A percentile compares a stretch with the other conserved stretches of the same genome.
Conservation (phyloP, 2,888 invertebrate genomes). For the Meteorus cinctellus region DNA sequence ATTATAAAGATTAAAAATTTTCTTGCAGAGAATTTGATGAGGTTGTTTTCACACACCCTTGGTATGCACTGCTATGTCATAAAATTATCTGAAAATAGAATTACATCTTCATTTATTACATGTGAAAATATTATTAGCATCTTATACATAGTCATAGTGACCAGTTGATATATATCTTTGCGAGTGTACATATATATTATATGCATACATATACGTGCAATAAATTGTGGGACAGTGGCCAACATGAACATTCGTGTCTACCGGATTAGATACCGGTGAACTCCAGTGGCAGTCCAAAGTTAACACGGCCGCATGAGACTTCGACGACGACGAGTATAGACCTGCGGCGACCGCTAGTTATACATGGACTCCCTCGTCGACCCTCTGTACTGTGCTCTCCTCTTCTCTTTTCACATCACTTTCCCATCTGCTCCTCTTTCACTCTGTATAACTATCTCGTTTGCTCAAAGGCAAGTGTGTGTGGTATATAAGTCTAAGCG, state of each 20-base stretch:
- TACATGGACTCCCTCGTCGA: not conserved
- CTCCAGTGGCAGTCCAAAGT: conserved; percentile 27
- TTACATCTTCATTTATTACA: no score
- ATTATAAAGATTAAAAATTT: no score
- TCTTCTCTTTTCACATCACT: not conserved
- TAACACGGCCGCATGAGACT: conserved; percentile 22
- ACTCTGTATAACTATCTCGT: conserved; percentile 19
- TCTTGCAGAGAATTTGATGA: no score
- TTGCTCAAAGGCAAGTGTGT: conserved; percentile 22
- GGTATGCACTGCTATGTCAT: no score
- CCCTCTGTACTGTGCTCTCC: not conserved
- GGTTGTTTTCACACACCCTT: no score
- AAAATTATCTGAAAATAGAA: no score
- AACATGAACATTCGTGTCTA: conserved; percentile 11
- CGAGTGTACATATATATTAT: not conserved
- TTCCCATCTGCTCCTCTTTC: not conserved
- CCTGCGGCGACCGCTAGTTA: conserved; percentile 13
- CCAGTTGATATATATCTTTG: not conserved
- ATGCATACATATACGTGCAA: not conserved
- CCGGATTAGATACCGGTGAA: conserved; percentile 12
- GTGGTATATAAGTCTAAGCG: conserved; percentile 34
- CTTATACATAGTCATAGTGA: not conserved
- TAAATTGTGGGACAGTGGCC: not conserved
- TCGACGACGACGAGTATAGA: not conserved
- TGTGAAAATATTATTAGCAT: not conserved